These are phyloP conservation scores for Amblyornis subalaris DNA, from an alignment of 2,113 vertebrate genomes.

Conservation along the genomic window DNA sequence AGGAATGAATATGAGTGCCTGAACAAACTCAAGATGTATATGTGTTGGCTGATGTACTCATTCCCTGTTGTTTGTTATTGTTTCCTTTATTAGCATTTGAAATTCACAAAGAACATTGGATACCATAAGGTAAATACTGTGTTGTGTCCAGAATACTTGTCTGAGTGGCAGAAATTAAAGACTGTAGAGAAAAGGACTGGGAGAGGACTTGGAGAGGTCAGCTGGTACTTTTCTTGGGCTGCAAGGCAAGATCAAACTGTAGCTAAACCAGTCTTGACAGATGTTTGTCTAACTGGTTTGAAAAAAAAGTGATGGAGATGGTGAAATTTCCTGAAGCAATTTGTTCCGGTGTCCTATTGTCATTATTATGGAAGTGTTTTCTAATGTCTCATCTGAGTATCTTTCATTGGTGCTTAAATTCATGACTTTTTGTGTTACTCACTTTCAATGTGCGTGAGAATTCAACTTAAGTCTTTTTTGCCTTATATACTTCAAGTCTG, in stretches of 20 bases:
- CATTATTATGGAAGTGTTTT: background rate
- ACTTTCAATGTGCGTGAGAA: background rate
- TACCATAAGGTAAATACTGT: background rate
- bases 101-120: slow-evolving; percentile 13
- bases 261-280: background rate
- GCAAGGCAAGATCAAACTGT: background rate
- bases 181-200: background rate
- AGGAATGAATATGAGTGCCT: slow-evolving; percentile 33
- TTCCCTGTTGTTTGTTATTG: slow-evolving; percentile 21
- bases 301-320: background rate
- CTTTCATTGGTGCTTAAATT: background rate
- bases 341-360: background rate
- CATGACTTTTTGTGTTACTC: background rate
- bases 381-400: background rate
- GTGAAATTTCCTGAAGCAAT: background rate
- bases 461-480: background rate
- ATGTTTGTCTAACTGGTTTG: background rate
- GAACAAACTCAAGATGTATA: slow-evolving; percentile 33
- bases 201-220: background rate
- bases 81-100: slow-evolving; percentile 48
- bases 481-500: background rate
- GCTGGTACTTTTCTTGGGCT: background rate
- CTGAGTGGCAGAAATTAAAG: background rate
- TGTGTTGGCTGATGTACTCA: slow-evolving; percentile 33
- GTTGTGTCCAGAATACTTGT: background rate